Conservation (phyloP, 2,888 invertebrate genomes). For the Lepidonotus clava region DNA sequence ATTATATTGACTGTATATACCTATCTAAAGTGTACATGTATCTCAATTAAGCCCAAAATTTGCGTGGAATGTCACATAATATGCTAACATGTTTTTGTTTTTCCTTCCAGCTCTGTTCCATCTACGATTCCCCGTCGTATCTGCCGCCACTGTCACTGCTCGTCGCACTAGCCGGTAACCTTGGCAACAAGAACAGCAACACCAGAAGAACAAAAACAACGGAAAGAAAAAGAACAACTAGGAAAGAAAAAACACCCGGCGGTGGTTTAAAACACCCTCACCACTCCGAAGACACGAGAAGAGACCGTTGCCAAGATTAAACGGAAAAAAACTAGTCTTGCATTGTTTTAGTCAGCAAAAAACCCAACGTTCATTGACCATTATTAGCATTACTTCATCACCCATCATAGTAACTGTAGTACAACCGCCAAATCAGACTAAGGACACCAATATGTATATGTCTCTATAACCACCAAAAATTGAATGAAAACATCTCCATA, state of each 20-base stretch:
- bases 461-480: too few relatives aligned
- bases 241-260: not conserved
- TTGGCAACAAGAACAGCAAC: constrained; percentile 6
- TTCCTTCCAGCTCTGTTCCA: constrained; percentile 15
- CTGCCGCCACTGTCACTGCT: not conserved
- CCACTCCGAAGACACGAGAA: not conserved
- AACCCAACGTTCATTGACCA: too few relatives aligned
- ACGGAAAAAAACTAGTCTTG: not conserved
- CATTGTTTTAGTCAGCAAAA: too few relatives aligned
- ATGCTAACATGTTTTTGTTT: not conserved
- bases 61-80: too few relatives aligned
- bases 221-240: not conserved
- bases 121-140: not conserved
- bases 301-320: not conserved
- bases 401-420: not conserved
- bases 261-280: not conserved
- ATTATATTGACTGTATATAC: too few relatives aligned
- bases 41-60: too few relatives aligned
- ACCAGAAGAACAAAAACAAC: not conserved
- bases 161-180: constrained; percentile 12
- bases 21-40: too few relatives aligned
- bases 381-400: too few relatives aligned
- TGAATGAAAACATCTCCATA: too few relatives aligned
- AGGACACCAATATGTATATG: not conserved
- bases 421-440: not conserved